Conservation (phyloP, 2,888 invertebrate genomes). For the Dasysyrphus albostriatus region DNA sequence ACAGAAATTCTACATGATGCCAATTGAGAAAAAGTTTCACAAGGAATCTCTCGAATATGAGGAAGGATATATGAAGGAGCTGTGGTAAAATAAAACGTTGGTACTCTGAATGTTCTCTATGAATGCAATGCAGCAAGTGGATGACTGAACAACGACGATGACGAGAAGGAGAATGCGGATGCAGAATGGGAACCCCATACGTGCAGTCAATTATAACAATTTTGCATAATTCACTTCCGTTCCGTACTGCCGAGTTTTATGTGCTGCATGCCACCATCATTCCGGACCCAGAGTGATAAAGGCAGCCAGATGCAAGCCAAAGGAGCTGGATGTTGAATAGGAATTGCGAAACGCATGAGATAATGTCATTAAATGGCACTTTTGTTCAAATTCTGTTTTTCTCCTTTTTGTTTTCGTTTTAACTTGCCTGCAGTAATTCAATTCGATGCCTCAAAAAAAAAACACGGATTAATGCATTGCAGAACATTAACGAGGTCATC, state of each 20-base stretch:
- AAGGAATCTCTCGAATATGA: constrained; percentile 12
- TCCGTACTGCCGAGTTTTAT: constrained; percentile 13
- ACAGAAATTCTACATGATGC: constrained; percentile 20
- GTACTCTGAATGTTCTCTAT: constrained; percentile 18
- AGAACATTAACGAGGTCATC: constrained; percentile 50
- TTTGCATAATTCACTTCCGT: constrained; percentile 67
- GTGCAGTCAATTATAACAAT: constrained; percentile 63
- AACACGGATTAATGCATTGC: constrained; percentile 51
- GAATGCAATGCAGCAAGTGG: constrained; percentile 28
- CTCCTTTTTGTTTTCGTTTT: background rate
- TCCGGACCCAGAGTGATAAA: background rate
- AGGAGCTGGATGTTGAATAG: constrained; percentile 33
- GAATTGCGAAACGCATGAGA: constrained; percentile 53
- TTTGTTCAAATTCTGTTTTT: constrained; percentile 16
- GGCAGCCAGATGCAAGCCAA: constrained; percentile 21
- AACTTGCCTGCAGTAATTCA: constrained; percentile 40
- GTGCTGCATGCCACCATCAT: constrained; percentile 1
- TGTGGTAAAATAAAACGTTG: background rate
- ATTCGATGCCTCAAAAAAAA: constrained; percentile 45
- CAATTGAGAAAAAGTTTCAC: constrained; percentile 23
- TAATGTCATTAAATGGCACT: constrained; percentile 58
- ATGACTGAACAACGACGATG: constrained; percentile 23
- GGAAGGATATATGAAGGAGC: constrained; percentile 20
- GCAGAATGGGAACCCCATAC: constrained; percentile 9
- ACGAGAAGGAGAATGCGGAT: background rate